Evolutionary conservation across 2,113 vertebrate genomes (phyloP), one percentile per base, ranked within the genome.

Genomic region (Chrysochloris asiatica): DNA sequence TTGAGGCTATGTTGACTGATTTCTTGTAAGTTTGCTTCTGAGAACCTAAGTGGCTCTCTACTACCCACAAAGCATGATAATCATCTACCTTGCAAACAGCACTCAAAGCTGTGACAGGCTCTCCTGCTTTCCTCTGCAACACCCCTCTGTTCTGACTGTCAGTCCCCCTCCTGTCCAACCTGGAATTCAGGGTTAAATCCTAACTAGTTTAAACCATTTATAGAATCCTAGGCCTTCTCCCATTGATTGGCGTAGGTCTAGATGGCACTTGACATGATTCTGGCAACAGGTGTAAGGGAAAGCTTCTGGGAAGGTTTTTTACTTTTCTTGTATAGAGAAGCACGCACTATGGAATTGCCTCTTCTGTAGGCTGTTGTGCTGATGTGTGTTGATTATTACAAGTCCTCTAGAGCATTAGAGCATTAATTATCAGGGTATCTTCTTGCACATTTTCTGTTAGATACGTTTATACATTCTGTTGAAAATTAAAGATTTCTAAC

Each of bases 401-500:
- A 26, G 45, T 77, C 63, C 63, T 63, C 69, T 38, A 38, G 13
- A 33, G 21, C 19, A 38, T 26, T 38, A 38, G 13, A 33, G 21
- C 19, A 38, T 26, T 78, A 61, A 72, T 77, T 61, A 52, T 81
- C 54, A 77, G 24, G 48, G 10, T 26, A 33, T 33, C 54, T 12
- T 47, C 7, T 5, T 22, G 1, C 67, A 14, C 48, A 22, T n/a
- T n/a, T n/a, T 9, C 56, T 75, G 45, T 79, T 76, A 65, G 6
- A 8, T 69, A 77, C 65, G 43, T 71, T 52, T 72, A 81, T 30
- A n/a, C n/a, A 12, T 89, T 83, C 43, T 30, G 1, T 54, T 73
- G 73, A 87, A 87, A 95, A 73, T 5, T 26, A 77, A 80, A 80
- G 11, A 72, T 63, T 61, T 89, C 30, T 67, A 83, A 30, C 52